A percentile compares a stretch with the other conserved stretches of the same genome.
Conservation (phyloP, 1,140 invertebrate genomes). For the Pectinophora gossypiella region DNA sequence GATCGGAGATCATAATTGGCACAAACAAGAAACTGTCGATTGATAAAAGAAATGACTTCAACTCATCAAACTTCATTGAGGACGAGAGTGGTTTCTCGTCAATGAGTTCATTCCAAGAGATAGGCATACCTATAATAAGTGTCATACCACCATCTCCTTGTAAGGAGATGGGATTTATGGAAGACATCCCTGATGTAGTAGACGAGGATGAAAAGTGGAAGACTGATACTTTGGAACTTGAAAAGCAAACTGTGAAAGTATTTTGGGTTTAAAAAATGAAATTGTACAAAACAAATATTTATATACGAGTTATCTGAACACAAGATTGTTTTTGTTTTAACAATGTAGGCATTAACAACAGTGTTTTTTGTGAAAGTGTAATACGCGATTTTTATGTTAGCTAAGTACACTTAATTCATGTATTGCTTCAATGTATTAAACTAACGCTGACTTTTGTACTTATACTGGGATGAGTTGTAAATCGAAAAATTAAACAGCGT, state of each 20-base stretch:
- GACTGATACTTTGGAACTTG: slow-evolving; percentile 40
- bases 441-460: too few species aligned
- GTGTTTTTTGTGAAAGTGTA: too few species aligned
- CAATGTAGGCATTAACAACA: too few species aligned
- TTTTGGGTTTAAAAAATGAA: slow-evolving; percentile 53
- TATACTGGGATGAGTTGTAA: too few species aligned
- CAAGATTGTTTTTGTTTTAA: too few species aligned
- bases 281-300: too few species aligned
- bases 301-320: too few species aligned
- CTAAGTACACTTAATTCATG: too few species aligned
- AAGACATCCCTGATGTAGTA: slow-evolving; percentile 36
- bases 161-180: slow-evolving; percentile 52
- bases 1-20: neutral
- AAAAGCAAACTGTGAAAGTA: slow-evolving; percentile 65
- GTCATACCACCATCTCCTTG: slow-evolving; percentile 64
- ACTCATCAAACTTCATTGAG: slow-evolving; percentile 75
- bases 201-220: slow-evolving; percentile 52
- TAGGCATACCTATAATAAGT: slow-evolving; percentile 78
- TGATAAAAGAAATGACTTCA: slow-evolving; percentile 43
- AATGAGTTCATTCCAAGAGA: slow-evolving; percentile 87
- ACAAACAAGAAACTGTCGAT: slow-evolving; percentile 49
- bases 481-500: too few species aligned
- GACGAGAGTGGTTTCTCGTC: slow-evolving; percentile 90
- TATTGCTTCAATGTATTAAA: too few species aligned
- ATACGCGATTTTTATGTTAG: too few species aligned